Evolutionary conservation across 2,113 vertebrate species (phyloP).

Genomic region (Procavia capensis): DNA sequence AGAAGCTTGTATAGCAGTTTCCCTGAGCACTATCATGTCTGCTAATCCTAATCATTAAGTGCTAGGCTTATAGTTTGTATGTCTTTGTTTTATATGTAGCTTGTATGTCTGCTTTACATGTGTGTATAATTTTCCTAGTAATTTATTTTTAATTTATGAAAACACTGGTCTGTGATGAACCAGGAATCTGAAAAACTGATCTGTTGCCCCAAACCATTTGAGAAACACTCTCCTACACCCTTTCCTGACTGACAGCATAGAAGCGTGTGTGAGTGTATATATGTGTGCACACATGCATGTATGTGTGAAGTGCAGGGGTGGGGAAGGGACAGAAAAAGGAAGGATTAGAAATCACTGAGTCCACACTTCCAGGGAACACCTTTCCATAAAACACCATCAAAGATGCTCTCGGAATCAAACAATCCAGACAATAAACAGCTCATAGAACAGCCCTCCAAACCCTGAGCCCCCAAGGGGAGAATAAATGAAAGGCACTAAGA

Average conservation of each 20-base stretch:
- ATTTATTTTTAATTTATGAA: slow-evolving; percentile 17
- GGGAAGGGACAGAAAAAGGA: not conserved
- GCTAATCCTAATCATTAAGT: not conserved
- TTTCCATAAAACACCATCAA: not conserved
- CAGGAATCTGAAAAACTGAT: not conserved
- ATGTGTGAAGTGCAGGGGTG: not conserved
- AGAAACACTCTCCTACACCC: not conserved
- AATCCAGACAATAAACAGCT: not conserved
- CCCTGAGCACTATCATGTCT: not conserved
- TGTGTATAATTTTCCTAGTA: not conserved
- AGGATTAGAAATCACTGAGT: not conserved
- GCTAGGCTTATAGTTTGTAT: not conserved
- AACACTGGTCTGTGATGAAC: not conserved
- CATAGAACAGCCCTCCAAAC: not conserved
- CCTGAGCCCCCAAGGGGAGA: not conserved
- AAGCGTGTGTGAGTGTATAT: too few species aligned
- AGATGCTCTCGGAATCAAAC: slow-evolving; percentile 7
- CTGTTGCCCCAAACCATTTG: not conserved
- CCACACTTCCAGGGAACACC: not conserved
- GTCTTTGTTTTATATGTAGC: too few species aligned
- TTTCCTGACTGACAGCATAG: not conserved
- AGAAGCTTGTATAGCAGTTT: not conserved
- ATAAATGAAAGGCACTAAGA: not conserved
- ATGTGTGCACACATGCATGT: not conserved
- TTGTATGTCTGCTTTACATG: not conserved